Evolutionary conservation across 2,888 invertebrate species (phyloP), one percentile per base, ranked within the genome.

Genomic region (Cheilosia urbana): DNA sequence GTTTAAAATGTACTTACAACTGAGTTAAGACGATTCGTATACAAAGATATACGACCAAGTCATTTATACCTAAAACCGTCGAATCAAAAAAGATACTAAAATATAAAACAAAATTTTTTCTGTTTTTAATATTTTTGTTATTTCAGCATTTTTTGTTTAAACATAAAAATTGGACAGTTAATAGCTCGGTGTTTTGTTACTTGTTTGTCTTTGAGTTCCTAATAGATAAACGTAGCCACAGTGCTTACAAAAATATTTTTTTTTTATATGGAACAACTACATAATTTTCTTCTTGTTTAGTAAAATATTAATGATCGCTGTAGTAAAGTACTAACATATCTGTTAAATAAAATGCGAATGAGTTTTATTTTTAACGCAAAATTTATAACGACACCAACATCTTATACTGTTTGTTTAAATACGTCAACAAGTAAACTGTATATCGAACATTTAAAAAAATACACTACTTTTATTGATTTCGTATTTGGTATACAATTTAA

Each of bases 201-300:
- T 63, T 55, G 11, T 37, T 47, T 69, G 19, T 53, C 19, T 55
- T 57, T 47, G 37, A 53, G 19, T 68, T 73, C 21, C 51, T 73
- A 58, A 66, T 57, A 73, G 60, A 63, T 75, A 81, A 81, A 81
- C 73, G 75, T 63, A 81, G 63, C 80, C 75, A 82, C 60, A 77
- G 65, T 82, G 77, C 81, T 82, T 82, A 82, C 76, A 82, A 82
- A 82, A 82, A 82, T 82, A 77, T 58, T 77, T 57, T 5, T 69
- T 19, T 45, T 68, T 19, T 13, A 13, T 13, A 37, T 69, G 30
- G 45, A 55, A 68, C 27, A 45, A 30, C 13, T 30, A 17, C 27
- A 37, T 37, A 13, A 13, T 13, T 13, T 37, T 37, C 37, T 37
- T 37, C 37, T 37, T 37, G 37, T 62, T 45, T n/a, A 60, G 57